Evolutionary conservation across 2,888 invertebrate species (phyloP), one percentile per base, ranked within the genome.

Genomic region (Choreutis nemorana): DNA sequence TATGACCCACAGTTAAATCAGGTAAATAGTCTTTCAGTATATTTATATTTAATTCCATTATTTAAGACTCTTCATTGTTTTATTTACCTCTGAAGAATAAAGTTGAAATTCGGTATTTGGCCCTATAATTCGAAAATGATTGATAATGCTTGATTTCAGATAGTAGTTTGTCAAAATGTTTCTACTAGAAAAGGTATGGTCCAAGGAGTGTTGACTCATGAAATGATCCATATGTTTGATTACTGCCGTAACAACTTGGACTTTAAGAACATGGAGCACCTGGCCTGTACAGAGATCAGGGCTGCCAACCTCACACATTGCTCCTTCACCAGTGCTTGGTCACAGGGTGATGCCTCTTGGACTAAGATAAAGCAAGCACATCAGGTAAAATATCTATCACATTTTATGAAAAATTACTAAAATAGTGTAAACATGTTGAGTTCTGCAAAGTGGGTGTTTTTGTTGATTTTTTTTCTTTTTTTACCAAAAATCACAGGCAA

Each of bases 211-310:
- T 58, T 97, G 23, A 86, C 89, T 0, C 97, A 97, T 50, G 97
- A 97, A 67, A 85, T 97, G 84, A 89, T 97, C 26, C 97, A 97
- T 60, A 96, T 97, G 92, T 97, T 94, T 55, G 97, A 97, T 63
- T 91, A 86, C 55, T 97, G 97, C 58, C 84, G 87, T 23, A 91
- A 94, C 41, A 85, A 97, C 26, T 57, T 96, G 31, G 90, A 97
- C 65, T 93, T 95, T 48, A 88, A 84, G 45, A 93, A 97, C 56
- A 79, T 94, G 39, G 90, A 95, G 40, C 97, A 97, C 61, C 65
- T 97, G 32, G 97, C 97, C 0, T 97, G 97, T 54, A 94, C 96
- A 0, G 97, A 97, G 82, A 90, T 97, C 36, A 75, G 97, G 40
- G 97, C 97, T 1, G 96, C 97, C 0, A 97, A 96, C 63, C 77